Evolutionary conservation across 2,113 vertebrate genomes (phyloP).

Genomic region (Clupea harengus): DNA sequence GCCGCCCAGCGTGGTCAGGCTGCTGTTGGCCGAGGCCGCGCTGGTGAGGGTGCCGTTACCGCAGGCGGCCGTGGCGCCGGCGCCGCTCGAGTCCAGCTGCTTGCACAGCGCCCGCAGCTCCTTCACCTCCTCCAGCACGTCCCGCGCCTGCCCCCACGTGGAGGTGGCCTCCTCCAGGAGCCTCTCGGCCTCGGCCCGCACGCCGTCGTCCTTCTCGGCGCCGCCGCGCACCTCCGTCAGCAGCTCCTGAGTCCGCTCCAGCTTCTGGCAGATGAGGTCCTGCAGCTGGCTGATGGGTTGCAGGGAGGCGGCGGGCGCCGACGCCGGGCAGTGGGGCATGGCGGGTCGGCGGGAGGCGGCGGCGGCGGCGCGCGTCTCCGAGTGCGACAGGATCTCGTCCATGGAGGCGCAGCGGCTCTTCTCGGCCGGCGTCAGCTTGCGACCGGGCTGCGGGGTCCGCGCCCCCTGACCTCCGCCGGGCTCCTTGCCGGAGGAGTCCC

Average conservation of each 20-base stretch:
- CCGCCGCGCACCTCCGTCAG: constrained; percentile 74
- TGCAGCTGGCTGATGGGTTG: constrained; percentile 75
- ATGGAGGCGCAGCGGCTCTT: constrained; percentile 87
- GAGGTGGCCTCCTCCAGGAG: constrained; percentile 82
- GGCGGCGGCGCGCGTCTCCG: constrained; percentile 57
- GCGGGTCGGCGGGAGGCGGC: constrained; percentile 19
- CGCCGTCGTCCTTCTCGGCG: constrained; percentile 50
- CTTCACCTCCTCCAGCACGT: constrained; percentile 85
- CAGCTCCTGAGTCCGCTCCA: constrained; percentile 87
- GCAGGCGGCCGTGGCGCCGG: constrained; percentile 32
- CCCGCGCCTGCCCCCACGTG: constrained; percentile 83
- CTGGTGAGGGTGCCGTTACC: background rate
- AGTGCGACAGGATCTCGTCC: constrained; percentile 82
- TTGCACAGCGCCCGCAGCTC: constrained; percentile 81
- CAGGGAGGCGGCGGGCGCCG: constrained; percentile 15
- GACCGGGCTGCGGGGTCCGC: constrained; percentile 74
- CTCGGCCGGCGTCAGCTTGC: constrained; percentile 66
- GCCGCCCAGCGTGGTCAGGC: constrained; percentile 37
- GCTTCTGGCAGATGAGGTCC: constrained; percentile 85
- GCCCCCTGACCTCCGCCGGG: constrained; percentile 41
- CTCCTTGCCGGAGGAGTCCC: constrained; percentile 60
- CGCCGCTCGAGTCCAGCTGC: constrained; percentile 74
- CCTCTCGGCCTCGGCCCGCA: constrained; percentile 76
- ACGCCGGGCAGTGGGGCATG: constrained; percentile 38
- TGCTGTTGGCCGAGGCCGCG: background rate